Evolutionary conservation across 2,888 invertebrate species (phyloP), one percentile per base, ranked within the genome.

Genomic region (Plusia festucae): DNA sequence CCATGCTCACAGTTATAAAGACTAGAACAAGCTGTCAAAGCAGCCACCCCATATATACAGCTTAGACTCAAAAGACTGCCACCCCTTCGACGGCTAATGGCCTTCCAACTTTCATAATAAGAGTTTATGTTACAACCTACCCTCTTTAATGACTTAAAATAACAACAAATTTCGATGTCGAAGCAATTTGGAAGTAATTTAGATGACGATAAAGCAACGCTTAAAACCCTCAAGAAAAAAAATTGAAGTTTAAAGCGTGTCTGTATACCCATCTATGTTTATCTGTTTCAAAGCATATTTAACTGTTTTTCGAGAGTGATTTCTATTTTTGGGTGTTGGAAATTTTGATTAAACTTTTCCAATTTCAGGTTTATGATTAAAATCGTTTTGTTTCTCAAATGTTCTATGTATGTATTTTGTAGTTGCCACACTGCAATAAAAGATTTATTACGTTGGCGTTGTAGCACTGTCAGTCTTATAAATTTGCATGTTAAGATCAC

Each of bases 51-150:
- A 80, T 82, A 79, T 78, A 80, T 80, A 81, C 67, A 79, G 79
- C 82, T 85, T 81, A 82, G 55, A 76, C 53, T 82, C 81, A 78
- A 82, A 79, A 68, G 68, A 68, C 60, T 52, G 11, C 65, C 65
- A 63, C 67, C 76, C 73, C 44, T 53, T 54, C 61, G 56, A 63
- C 82, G 60, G 70, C 76, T 85, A 83, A 85, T 83, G 70, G 82
- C 71, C 76, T 82, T 68, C 77, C 76, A 84, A 84, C 81, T 83
- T 82, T 79, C 74, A 78, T 85, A 84, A 85, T 84, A 85, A 77
- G 77, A 83, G 79, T 85, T 85, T 83, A 86, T 82, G 79, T 78
- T 76, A 78, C 81, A 75, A 76, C 70, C 71, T 64, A 70, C 63
- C 68, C 65, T 69, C 73, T 69, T 81, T 83, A 84, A 85, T 79